Percentiles rank a stretch among this genome's conserved stretches.
phyloP scores from a whole-genome alignment of 1,140 invertebrate species.

The Drosophila kanapiae region DNA sequence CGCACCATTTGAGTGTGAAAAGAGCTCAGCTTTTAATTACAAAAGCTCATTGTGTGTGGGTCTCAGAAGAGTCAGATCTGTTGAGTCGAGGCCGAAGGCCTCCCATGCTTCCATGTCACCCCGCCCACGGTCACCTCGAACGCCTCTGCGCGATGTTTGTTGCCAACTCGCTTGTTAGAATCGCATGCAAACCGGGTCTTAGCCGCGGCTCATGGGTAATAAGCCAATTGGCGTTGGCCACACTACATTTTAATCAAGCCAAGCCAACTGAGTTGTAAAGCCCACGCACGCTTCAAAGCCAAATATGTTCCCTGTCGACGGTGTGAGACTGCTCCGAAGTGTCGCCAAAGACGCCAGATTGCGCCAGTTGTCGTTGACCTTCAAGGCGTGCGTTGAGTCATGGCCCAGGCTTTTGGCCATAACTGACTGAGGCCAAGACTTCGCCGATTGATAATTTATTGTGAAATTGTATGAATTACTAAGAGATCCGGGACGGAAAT shows the following conservation, averaged over 20 bases:
- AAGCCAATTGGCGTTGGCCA: constrained; percentile 77
- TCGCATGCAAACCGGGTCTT: constrained; percentile 65
- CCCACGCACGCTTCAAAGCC: constrained; percentile 76
- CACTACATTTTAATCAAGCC: constrained; percentile 72
- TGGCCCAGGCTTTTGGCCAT: constrained; percentile 48
- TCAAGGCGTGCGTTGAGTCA: constrained; percentile 65
- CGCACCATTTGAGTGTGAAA: constrained; percentile 70
- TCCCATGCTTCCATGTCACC: constrained; percentile 32
- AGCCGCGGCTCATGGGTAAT: constrained; percentile 70
- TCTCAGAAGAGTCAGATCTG: constrained; percentile 20
- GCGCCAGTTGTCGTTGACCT: constrained; percentile 70
- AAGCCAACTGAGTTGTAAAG: constrained; percentile 54
- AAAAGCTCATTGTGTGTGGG: constrained; percentile 43
- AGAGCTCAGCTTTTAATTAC: constrained; percentile 73
- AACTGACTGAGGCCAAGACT: constrained; percentile 34
- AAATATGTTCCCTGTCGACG: constrained; percentile 59
- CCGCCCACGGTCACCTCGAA: constrained; percentile 62
- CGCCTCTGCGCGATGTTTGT: constrained; percentile 70
- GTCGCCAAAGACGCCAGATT: constrained; percentile 68
- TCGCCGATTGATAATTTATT: constrained; percentile 27
- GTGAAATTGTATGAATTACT: constrained; percentile 28
- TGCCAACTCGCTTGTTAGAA: constrained; percentile 71
- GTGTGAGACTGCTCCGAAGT: constrained; percentile 44
- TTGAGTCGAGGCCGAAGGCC: constrained; percentile 54
- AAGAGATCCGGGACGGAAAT: constrained; percentile 26